These are phyloP conservation scores for Scaptomyza graminum DNA, from an alignment of 1,140 invertebrate genomes.

Conservation along the genomic window DNA sequence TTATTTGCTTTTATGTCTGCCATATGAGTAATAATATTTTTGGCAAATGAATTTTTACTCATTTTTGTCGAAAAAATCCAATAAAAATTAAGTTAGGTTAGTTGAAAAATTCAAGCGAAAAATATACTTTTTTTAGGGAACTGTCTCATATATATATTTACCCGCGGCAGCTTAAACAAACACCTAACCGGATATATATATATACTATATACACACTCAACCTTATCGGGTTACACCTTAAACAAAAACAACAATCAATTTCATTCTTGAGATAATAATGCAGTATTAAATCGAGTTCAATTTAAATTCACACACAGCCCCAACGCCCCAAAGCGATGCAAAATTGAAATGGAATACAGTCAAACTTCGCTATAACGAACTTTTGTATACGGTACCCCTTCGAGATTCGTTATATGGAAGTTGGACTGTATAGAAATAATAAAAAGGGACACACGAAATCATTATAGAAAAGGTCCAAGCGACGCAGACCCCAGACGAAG, in stretches of 20 bases:
- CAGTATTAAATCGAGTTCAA: conserved; percentile 26
- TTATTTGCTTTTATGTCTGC: conserved; percentile 48
- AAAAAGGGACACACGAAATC: conserved; percentile 32
- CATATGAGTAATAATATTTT: conserved; percentile 56
- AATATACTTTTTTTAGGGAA: not conserved
- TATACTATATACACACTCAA: not conserved
- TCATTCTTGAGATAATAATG: conserved; percentile 30
- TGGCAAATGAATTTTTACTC: conserved; percentile 7
- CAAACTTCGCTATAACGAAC: too few relatives aligned
- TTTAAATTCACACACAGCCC: conserved; percentile 7
- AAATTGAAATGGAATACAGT: conserved; percentile 8
- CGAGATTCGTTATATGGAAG: too few relatives aligned
- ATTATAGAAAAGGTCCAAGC: conserved; percentile 44
- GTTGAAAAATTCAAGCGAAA: not conserved
- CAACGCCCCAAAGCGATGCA: conserved; percentile 17
- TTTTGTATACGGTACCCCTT: too few relatives aligned
- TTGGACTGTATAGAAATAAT: not conserved
- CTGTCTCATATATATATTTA: conserved; percentile 1
- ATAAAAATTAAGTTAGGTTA: conserved; percentile 21
- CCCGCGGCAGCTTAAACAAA: conserved; percentile 7
- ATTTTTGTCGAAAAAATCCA: conserved; percentile 11
- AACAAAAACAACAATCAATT: conserved; percentile 31
- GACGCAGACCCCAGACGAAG: conserved; percentile 39
- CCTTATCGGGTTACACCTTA: conserved; percentile 12
- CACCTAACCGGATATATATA: not conserved